Conservation (phyloP, 1,140 invertebrate genomes). For the Mactra quadrangularis region DNA sequence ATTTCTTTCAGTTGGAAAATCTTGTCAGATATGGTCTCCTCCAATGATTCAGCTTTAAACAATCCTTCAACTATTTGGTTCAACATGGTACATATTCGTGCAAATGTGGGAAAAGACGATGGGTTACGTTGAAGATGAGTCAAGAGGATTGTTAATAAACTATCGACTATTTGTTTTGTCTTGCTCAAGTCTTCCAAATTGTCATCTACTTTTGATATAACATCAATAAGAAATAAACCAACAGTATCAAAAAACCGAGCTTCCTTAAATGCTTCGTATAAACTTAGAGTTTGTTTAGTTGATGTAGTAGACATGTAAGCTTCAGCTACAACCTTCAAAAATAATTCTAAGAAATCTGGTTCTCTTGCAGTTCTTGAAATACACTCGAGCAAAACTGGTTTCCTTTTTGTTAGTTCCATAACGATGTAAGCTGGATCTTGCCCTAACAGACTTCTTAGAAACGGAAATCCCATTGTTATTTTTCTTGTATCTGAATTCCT, state of each 20-base stretch:
- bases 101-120: not conserved
- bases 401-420: conserved; percentile 30
- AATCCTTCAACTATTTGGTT: not conserved
- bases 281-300: not conserved
- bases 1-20: not conserved
- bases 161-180: not conserved
- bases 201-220: not conserved
- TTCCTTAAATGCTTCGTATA: conserved; percentile 30
- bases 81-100: not conserved
- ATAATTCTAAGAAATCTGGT: not conserved
- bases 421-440: conserved; percentile 24
- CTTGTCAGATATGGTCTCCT: not conserved
- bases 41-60: not conserved
- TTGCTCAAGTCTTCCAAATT: not conserved
- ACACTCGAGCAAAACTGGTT: conserved; percentile 10
- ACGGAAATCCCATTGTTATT: not conserved
- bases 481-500: not conserved
- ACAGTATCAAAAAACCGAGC: conserved; percentile 20
- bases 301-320: not conserved
- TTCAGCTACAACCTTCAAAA: conserved; percentile 4
- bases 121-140: not conserved
- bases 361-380: not conserved
- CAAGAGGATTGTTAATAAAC: not conserved
- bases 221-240: conserved; percentile 6
- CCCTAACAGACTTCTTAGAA: conserved; percentile 7